Evolutionary conservation across 2,797 vertebrate species (phyloP).

Genomic region (Amblyraja radiata): DNA sequence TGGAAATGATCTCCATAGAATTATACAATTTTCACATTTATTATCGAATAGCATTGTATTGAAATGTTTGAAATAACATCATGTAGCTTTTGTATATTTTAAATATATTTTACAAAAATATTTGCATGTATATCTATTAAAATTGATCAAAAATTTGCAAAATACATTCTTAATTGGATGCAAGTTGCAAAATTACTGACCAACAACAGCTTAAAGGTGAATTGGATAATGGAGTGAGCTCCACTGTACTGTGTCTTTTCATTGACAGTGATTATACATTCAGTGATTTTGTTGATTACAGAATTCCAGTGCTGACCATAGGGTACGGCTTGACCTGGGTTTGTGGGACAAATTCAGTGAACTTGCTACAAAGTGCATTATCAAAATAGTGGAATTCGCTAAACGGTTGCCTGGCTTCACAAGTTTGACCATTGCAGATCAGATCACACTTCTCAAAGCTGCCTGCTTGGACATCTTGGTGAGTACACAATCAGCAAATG

Average conservation of each 20-base stretch:
- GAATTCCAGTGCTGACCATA: conserved; percentile 87
- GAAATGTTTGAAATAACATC: background rate
- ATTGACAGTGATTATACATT: conserved; percentile 25
- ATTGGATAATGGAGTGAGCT: background rate
- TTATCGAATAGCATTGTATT: background rate
- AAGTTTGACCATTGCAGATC: conserved; percentile 84
- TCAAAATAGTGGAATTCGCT: conserved; percentile 94
- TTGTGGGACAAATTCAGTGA: conserved; percentile 97
- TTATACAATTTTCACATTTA: background rate
- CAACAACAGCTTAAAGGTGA: background rate
- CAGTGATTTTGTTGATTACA: conserved; percentile 46
- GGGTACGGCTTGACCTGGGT: conserved; percentile 84
- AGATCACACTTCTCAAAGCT: conserved; percentile 90
- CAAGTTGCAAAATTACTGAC: background rate
- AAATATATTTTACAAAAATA: background rate
- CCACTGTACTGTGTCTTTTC: background rate
- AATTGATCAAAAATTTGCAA: background rate
- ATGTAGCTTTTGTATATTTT: background rate
- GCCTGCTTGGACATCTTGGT: conserved; percentile 95
- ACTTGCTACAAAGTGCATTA: conserved; percentile 93
- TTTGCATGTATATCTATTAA: no score
- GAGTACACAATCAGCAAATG: conserved; percentile 47
- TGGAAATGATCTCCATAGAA: background rate
- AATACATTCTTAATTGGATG: background rate
- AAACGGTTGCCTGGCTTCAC: conserved; percentile 88